Evolutionary conservation across 2,113 vertebrate genomes (phyloP), one percentile per base, ranked within the genome.

Genomic region (Carassius auratus): DNA sequence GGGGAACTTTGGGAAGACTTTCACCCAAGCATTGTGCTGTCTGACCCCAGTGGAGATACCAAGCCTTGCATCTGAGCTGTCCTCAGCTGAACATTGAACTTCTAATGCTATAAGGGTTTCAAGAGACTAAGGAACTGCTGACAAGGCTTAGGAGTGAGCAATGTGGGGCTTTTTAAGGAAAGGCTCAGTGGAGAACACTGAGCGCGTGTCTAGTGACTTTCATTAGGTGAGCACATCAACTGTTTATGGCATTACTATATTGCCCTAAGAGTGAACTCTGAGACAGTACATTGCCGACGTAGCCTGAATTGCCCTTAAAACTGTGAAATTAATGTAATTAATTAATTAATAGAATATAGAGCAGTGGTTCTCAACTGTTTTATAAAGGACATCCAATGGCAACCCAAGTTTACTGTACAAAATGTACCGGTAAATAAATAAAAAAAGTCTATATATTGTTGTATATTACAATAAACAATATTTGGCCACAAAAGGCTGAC

Each of bases 31-130:
- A 66, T 4, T 19, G 19, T 23, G 12, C 38, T 23, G 21, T 48
- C 5, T 12, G 73, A 76, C 6, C 45, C 17, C 76, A 61, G 15
- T 5, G n/a, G 71, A 75, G 69, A 75, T 61, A n/a, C 59, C 30
- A 64, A 74, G 69, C 76, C 55, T 17, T 77, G 83, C 15, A 10
- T 84, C 14, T 21, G 36, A 33, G 42, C 42, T 74, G 76, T 78
- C 77, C 66, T 17, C 42, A 74, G 76, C 5, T 71, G 8, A 36
- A 30, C 45, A 48, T 71, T 87, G 87, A 92, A 91, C 90, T 84
- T 90, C 81, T 90, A 89, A 89, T 48, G 83, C 84, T 75, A 55
- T 85, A 76, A 90, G 84, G 61, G 88, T 52, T 83, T 79, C 33
- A 89, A 71, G 62, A 30, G 21, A 26, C 81, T 30, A 61, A 77